Conservation (phyloP, 1,140 invertebrate species). For the Drosophila funebris region DNA sequence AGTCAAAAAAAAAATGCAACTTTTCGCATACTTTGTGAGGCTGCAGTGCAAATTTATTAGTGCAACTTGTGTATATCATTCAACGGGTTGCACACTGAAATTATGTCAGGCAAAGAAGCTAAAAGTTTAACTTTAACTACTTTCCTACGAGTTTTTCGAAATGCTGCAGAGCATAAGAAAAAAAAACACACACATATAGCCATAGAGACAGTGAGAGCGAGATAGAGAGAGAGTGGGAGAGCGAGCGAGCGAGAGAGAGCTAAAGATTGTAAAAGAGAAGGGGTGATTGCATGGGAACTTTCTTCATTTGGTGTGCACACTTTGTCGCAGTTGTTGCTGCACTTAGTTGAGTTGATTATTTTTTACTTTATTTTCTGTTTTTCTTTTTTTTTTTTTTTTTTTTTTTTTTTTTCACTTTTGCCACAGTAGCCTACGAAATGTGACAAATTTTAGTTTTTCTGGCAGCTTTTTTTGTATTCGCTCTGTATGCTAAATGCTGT, state of each 20-base stretch:
- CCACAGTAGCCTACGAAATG: conserved; percentile 65
- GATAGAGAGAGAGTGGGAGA: not conserved
- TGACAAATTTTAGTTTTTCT: conserved; percentile 58
- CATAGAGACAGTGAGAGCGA: not conserved
- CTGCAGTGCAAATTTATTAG: conserved; percentile 65
- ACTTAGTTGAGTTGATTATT: conserved; percentile 73
- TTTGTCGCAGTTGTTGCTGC: conserved; percentile 66
- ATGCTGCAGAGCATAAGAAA: conserved; percentile 17
- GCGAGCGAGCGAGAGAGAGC: not conserved
- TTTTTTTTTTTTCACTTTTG: not conserved
- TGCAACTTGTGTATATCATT: conserved; percentile 61
- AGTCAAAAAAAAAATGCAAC: conserved; percentile 18
- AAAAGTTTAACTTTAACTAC: conserved; percentile 77
- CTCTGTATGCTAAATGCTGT: conserved; percentile 36
- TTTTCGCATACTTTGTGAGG: conserved; percentile 54
- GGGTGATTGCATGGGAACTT: conserved; percentile 43
- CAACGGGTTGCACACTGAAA: conserved; percentile 50
- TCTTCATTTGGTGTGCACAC: conserved; percentile 72
- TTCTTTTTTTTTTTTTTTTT: not conserved
- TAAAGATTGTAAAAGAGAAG: no score
- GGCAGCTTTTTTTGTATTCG: not conserved
- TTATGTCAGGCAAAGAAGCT: conserved; percentile 65
- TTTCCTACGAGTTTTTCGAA: conserved; percentile 69
- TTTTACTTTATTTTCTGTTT: conserved; percentile 32
- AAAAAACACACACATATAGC: not conserved